These are phyloP conservation scores for Psilopsiagon aurifrons DNA, from an alignment of 2,113 vertebrate species.

Conservation along the genomic window DNA sequence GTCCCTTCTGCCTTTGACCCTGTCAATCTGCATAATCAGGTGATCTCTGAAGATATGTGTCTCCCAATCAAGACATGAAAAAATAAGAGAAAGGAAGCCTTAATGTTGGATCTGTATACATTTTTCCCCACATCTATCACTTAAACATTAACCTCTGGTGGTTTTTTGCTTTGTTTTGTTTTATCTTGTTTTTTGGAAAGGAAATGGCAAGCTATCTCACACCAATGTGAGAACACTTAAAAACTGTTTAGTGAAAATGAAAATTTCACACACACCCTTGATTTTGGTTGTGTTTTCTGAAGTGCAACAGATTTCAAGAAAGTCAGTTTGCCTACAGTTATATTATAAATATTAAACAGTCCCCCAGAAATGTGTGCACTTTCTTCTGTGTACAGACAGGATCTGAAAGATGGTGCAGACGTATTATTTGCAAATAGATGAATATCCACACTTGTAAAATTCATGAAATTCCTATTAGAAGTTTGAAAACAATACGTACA, in stretches of 20 bases:
- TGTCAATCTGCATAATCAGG: not conserved
- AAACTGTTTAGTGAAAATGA: not conserved
- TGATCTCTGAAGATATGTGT: not conserved
- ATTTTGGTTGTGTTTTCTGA: not conserved
- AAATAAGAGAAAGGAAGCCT: not conserved
- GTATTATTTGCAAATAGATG: not conserved
- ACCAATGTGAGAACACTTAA: not conserved
- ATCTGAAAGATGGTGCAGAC: not conserved
- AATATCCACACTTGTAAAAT: not conserved
- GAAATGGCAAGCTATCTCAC: not conserved
- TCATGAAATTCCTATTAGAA: constrained; percentile 1
- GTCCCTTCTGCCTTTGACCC: not conserved
- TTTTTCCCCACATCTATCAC: not conserved
- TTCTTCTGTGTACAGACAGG: not conserved
- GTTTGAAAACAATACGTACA: not conserved
- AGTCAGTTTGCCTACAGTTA: not conserved
- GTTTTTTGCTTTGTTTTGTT: not conserved
- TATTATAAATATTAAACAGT: not conserved
- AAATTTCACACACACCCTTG: not conserved
- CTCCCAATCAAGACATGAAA: not conserved
- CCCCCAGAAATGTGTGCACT: not conserved
- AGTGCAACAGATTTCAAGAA: not conserved
- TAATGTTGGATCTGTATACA: not conserved
- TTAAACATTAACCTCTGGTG: not conserved
- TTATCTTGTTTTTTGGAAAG: not conserved